phyloP scores from a whole-genome alignment of 2,888 invertebrate species.

The Holacanthella duospinosa region DNA sequence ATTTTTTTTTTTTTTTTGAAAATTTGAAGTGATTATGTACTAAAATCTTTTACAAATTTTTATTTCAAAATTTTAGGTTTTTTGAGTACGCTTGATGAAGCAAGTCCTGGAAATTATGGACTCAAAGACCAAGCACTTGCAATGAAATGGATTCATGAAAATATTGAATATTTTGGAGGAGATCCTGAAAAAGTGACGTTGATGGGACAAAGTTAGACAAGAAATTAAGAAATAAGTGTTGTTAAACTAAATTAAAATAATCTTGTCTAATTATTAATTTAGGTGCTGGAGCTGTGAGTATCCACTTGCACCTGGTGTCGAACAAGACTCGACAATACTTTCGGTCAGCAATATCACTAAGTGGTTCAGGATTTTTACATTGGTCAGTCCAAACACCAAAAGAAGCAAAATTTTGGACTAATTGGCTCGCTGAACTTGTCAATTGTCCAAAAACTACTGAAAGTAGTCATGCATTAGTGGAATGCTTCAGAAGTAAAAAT shows the following conservation, averaged over 20 bases:
- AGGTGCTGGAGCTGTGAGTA: constrained; percentile 11
- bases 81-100: constrained; percentile 22
- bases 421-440: constrained; percentile 1
- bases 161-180: constrained; percentile 15
- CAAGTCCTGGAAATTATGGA: constrained; percentile 25
- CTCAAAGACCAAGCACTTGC: constrained; percentile 28
- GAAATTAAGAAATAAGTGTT: background rate
- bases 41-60: background rate
- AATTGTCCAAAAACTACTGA: background rate
- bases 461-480: constrained; percentile 3
- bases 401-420: constrained; percentile 13
- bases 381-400: constrained; percentile 10
- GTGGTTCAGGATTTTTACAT: constrained; percentile 15
- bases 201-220: constrained; percentile 6
- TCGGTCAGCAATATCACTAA: constrained; percentile 22
- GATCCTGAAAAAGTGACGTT: background rate
- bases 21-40: background rate
- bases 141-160: constrained; percentile 28
- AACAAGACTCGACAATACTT: constrained; percentile 20
- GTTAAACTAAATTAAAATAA: background rate
- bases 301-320: constrained; percentile 15
- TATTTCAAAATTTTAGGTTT: constrained; percentile 11
- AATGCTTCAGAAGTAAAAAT: constrained; percentile 11
- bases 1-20: too few species aligned
- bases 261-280: background rate